Percentiles rank a stretch among this genome's conserved stretches.
phyloP scores from a whole-genome alignment of 2,888 invertebrate species.

The Acanthosepion esculentum region DNA sequence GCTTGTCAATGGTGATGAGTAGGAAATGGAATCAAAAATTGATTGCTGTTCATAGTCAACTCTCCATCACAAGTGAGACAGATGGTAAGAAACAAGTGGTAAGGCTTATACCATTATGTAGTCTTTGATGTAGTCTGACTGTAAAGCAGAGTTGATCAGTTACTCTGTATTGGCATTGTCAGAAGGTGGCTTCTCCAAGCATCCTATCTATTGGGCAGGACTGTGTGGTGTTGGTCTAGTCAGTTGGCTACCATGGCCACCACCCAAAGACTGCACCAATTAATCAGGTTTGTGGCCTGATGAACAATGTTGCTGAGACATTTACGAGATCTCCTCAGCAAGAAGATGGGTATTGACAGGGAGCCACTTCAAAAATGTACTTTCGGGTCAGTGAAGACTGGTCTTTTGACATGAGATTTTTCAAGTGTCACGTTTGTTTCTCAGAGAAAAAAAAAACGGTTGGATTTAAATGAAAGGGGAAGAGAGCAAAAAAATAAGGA shows the following conservation, averaged over 20 bases:
- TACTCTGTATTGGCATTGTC: constrained; percentile 20
- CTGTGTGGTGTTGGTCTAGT: background rate
- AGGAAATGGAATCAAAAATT: background rate
- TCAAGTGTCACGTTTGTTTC: background rate
- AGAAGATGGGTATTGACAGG: background rate
- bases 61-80: background rate
- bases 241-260: background rate
- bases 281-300: constrained; percentile 12
- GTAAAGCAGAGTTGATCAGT: background rate
- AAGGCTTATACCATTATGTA: background rate
- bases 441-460: background rate
- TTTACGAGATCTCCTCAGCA: constrained; percentile 12
- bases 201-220: background rate
- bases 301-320: background rate
- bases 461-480: background rate
- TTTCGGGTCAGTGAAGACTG: background rate
- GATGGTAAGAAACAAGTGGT: background rate
- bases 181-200: constrained; percentile 1
- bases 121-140: background rate
- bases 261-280: background rate
- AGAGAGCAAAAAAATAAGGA: too few species aligned
- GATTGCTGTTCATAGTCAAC: constrained; percentile 10
- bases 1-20: background rate
- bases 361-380: background rate
- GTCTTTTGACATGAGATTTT: constrained; percentile 21